Evolutionary conservation across 1,140 invertebrate species (phyloP), one percentile per base, ranked within the genome.

Genomic region (Penaeus vannamei): DNA sequence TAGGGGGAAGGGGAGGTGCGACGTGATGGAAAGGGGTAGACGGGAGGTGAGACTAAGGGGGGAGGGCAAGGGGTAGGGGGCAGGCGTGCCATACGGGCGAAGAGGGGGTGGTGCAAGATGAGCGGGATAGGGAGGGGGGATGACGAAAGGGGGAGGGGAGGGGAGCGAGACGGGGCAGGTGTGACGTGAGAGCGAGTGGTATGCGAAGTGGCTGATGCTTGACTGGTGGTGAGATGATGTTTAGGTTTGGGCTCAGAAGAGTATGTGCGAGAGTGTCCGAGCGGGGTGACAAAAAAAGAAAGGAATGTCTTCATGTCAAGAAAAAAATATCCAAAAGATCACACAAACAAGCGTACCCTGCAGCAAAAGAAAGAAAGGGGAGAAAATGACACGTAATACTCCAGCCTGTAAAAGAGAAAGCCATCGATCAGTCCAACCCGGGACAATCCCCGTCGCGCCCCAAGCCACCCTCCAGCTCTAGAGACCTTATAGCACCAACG

Each of bases 111-210:
- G n/a, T n/a, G n/a, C n/a, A n/a, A n/a, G n/a, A n/a, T n/a, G n/a
- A n/a, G n/a, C n/a, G n/a, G n/a, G n/a, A n/a, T n/a, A 76, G 42
- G 42, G 84, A 59, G 84, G 26, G 69, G 59, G 69, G 42, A 17
- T 12, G 69, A 76, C 46, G 84, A 60, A 19, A 46, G 84, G 22
- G 26, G 23, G 14, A 29, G 36, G 32, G 17, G 22, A n/a, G n/a
- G 17, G 20, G 46, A 42, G 72, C 29, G 72, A 76, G 76, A 36
- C 1, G n/a, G 76, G n/a, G 32, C 42, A 53, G 26, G 77, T 3
- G 59, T 20, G 22, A 53, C 42, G 76, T 46, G 76, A 79, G 76
- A 79, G 77, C 46, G 77, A 80, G 77, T 42, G 36, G 1, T 42
- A 42, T 42, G 36, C 36, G 36, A 42, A 42, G 36, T 59, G 42